Evolutionary conservation across 2,888 invertebrate species (phyloP).

Genomic region (Caenorhabditis doughertyi): DNA sequence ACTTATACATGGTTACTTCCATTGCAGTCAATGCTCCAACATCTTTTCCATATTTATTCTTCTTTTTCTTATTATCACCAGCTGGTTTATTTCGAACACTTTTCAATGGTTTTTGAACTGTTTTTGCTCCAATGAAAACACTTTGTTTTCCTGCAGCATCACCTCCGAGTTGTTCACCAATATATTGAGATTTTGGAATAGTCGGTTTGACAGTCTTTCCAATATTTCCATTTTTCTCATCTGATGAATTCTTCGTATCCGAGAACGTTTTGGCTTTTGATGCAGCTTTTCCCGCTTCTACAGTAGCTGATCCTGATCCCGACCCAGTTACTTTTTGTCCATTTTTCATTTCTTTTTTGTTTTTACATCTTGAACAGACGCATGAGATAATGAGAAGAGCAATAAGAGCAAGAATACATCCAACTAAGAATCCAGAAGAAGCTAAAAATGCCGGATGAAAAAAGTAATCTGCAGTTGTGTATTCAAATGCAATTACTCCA

Average conservation of each 20-base stretch:
- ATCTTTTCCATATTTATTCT: slow-evolving; percentile 1
- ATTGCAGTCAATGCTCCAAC: slow-evolving; percentile 23
- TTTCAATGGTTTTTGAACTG: neutral
- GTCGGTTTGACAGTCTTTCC: slow-evolving; percentile 2
- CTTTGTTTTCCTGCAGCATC: slow-evolving; percentile 2
- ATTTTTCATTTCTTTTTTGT: neutral
- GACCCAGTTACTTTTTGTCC: neutral
- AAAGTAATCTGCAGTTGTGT: slow-evolving; percentile 11
- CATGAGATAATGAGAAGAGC: neutral
- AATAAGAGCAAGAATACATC: slow-evolving; percentile 2
- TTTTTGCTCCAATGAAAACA: slow-evolving; percentile 10
- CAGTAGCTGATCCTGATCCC: no score
- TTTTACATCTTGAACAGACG: neutral
- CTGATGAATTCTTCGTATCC: slow-evolving; percentile 11
- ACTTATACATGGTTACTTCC: slow-evolving; percentile 18
- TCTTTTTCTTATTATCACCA: slow-evolving; percentile 17
- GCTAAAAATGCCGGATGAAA: slow-evolving; percentile 5
- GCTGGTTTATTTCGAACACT: neutral
- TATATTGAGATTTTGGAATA: slow-evolving; percentile 13
- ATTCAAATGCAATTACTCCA: neutral
- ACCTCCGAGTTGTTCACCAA: neutral
- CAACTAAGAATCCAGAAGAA: slow-evolving; percentile 2
- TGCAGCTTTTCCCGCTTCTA: slow-evolving; percentile 6
- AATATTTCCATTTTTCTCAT: neutral
- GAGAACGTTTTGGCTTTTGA: slow-evolving; percentile 10